These are phyloP conservation scores for Phaetusa simplex DNA, from an alignment of 2,113 vertebrate species.

Conservation along the genomic window DNA sequence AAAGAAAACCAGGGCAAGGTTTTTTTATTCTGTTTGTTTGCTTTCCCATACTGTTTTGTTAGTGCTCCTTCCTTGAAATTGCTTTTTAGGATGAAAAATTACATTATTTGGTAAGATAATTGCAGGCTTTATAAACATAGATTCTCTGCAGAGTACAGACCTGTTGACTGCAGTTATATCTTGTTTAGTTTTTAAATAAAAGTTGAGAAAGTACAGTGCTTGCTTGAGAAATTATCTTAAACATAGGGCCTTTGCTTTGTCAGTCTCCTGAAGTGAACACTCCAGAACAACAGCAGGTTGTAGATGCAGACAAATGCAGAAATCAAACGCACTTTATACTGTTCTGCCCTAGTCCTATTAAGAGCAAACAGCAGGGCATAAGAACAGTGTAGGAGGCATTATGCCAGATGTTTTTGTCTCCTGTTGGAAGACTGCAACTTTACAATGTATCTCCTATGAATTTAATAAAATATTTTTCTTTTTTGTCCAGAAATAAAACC, in stretches of 20 bases:
- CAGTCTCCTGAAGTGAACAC: background rate
- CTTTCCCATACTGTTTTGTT: background rate
- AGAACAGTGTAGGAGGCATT: background rate
- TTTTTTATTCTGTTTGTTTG: background rate
- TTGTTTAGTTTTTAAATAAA: background rate
- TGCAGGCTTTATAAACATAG: background rate
- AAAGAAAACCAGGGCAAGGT: background rate
- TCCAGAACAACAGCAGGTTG: background rate
- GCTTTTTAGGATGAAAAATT: background rate
- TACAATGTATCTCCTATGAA: background rate
- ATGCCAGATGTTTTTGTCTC: background rate
- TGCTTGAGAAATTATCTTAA: slow-evolving; percentile 9
- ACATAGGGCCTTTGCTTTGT: background rate
- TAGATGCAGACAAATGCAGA: background rate
- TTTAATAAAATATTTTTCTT: background rate
- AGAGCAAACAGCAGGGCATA: background rate
- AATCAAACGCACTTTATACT: background rate
- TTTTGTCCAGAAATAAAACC: background rate
- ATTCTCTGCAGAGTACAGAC: background rate
- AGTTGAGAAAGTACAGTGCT: background rate
- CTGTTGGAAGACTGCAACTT: background rate
- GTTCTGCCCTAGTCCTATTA: background rate
- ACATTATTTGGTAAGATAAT: background rate
- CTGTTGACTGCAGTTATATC: background rate
- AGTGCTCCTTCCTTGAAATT: background rate